Percentiles rank a stretch among this genome's conserved stretches.
phyloP scores from a whole-genome alignment of 2,888 invertebrate genomes.

The Acanthopleura granulata region DNA sequence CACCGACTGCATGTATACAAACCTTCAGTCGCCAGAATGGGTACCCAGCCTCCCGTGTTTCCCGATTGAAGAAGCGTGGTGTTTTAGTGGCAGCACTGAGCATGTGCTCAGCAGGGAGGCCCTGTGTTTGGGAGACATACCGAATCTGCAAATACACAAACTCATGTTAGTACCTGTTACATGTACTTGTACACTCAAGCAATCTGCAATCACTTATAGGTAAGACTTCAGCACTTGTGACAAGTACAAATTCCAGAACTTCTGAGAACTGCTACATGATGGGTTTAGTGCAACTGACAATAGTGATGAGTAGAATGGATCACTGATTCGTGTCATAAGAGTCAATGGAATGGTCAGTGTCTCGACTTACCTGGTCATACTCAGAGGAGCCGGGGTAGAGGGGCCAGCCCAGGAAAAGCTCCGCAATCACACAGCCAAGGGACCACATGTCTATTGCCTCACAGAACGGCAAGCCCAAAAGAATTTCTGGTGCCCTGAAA shows the following conservation, averaged over 20 bases:
- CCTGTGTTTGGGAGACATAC: constrained; percentile 97
- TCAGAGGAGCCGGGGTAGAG: constrained; percentile 99
- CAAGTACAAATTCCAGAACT: too few species aligned
- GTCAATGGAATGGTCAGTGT: too few species aligned
- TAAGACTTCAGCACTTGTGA: too few species aligned
- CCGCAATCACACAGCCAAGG: constrained; percentile 98
- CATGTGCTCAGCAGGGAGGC: constrained; percentile 98
- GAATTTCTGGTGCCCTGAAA: constrained; percentile 72
- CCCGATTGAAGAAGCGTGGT: constrained; percentile 97
- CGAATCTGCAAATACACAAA: constrained; percentile 79
- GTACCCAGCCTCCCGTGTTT: constrained; percentile 77
- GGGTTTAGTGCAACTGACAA: too few species aligned
- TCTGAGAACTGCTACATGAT: too few species aligned
- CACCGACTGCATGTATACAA: too few species aligned
- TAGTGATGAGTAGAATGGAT: too few species aligned
- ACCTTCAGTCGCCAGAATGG: constrained; percentile 77
- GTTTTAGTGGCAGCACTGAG: constrained; percentile 97
- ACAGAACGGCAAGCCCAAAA: constrained; percentile 90
- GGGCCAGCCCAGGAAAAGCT: constrained; percentile 99
- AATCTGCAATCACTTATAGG: too few species aligned
- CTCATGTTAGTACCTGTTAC: too few species aligned
- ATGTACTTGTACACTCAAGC: too few species aligned
- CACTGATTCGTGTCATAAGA: too few species aligned
- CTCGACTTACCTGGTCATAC: constrained; percentile 81
- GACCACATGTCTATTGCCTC: constrained; percentile 99